Percentiles rank a stretch among this genome's conserved stretches.
These are phyloP conservation scores for Triops cancriformis DNA, from an alignment of 1,140 invertebrate species.

Conservation along the genomic window DNA sequence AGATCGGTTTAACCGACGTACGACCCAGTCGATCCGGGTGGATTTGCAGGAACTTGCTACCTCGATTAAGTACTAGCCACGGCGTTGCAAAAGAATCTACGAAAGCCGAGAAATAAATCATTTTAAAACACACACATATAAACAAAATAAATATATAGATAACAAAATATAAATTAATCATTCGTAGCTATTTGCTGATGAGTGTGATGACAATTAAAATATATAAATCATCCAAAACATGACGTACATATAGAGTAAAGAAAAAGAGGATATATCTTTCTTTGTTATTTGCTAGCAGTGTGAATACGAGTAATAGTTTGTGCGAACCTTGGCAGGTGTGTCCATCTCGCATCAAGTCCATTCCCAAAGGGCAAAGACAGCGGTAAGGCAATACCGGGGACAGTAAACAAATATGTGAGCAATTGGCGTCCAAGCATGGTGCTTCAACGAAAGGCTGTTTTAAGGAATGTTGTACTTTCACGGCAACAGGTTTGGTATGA, in stretches of 20 bases:
- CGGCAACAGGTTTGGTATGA: slow-evolving; percentile 25
- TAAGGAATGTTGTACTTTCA: slow-evolving; percentile 69
- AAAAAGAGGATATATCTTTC: too few species aligned
- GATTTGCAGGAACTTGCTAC: neutral
- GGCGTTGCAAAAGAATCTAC: neutral
- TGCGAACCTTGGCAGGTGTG: slow-evolving; percentile 14
- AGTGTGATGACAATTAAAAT: too few species aligned
- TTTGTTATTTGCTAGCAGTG: too few species aligned
- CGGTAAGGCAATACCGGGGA: slow-evolving; percentile 16
- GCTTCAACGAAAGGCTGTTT: slow-evolving; percentile 45
- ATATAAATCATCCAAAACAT: too few species aligned
- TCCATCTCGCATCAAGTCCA: slow-evolving; percentile 7
- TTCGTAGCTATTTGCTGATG: too few species aligned
- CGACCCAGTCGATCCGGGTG: neutral
- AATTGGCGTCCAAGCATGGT: slow-evolving; percentile 4
- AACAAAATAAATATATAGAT: neutral
- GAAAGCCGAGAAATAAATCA: neutral
- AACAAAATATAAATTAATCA: too few species aligned
- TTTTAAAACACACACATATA: neutral
- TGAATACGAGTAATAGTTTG: too few species aligned
- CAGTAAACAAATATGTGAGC: slow-evolving; percentile 24
- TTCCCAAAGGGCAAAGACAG: slow-evolving; percentile 21
- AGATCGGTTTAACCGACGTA: neutral
- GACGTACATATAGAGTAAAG: too few species aligned
- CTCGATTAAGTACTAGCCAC: neutral